A percentile compares a stretch with the other conserved stretches of the same genome.
Evolutionary conservation across 2,797 vertebrate genomes (phyloP).

Genomic region (Perodicticus potto): DNA sequence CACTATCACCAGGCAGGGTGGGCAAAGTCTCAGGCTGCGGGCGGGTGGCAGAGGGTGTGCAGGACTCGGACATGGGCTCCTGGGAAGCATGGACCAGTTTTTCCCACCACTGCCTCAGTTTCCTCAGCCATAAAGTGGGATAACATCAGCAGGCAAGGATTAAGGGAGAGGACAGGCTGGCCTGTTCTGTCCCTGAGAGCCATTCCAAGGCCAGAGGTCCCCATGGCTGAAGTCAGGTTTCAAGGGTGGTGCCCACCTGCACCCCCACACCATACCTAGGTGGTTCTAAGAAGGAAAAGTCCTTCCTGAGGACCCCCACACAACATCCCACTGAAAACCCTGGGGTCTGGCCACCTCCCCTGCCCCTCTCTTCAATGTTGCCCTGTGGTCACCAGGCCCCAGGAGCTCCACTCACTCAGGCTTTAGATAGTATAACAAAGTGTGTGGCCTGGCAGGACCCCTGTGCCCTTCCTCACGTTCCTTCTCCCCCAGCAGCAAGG

Average conservation of each 20-base stretch:
- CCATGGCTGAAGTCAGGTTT: rapidly evolving
- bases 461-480: not conserved
- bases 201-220: not conserved
- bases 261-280: not conserved
- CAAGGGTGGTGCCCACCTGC: not conserved
- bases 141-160: not conserved
- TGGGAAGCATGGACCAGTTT: not conserved
- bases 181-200: not conserved
- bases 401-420: rapidly evolving
- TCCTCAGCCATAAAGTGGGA: not conserved
- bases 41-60: not conserved
- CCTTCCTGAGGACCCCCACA: not conserved
- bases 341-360: not conserved
- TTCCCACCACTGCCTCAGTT: not conserved
- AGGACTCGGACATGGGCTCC: too few species aligned
- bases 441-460: not conserved
- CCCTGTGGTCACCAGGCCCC: not conserved
- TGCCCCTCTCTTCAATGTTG: rapidly evolving
- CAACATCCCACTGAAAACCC: not conserved
- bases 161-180: too few species aligned
- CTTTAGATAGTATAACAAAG: not conserved
- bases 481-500: too few species aligned
- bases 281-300: not conserved
- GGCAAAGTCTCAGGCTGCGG: not conserved
- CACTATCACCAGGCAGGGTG: not conserved